These are phyloP conservation scores for Tamandua tetradactyla DNA, from an alignment of 2,797 vertebrate genomes.

Conservation along the genomic window DNA sequence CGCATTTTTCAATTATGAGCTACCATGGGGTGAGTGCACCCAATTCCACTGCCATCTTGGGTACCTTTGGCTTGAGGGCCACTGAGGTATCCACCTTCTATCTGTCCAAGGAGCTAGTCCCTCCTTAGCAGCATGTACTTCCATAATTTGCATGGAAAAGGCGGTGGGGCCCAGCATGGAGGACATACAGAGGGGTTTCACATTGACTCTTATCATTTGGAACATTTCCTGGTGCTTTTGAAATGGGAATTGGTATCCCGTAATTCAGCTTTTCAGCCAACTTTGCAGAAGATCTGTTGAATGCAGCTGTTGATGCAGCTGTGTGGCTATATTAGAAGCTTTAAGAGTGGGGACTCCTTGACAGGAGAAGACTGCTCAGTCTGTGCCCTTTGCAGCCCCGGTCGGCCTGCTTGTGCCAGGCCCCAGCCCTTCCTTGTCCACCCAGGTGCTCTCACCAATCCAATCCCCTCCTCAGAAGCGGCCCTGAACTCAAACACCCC, in stretches of 20 bases:
- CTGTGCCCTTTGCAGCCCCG: background rate
- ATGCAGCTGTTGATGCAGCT: too few species aligned
- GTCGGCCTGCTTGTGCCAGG: background rate
- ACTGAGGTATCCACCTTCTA: background rate
- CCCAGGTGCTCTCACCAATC: background rate
- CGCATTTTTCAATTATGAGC: background rate
- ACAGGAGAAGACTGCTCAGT: background rate
- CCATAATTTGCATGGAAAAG: background rate
- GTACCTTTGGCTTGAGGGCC: background rate
- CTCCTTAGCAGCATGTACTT: background rate
- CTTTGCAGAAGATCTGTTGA: background rate
- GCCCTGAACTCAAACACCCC: slow-evolving; percentile 63
- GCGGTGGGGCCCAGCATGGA: accelerated
- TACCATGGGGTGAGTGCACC: background rate
- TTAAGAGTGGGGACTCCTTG: background rate
- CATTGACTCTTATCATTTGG: accelerated
- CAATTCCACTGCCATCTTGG: accelerated
- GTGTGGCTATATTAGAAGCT: background rate
- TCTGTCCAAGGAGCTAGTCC: too few species aligned
- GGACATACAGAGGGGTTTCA: background rate
- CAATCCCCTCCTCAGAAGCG: background rate
- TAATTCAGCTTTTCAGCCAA: accelerated
- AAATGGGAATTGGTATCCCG: background rate
- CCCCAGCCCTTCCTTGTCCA: too few species aligned
- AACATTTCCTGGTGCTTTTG: background rate